Evolutionary conservation across 2,797 vertebrate species (phyloP).

Genomic region (Fundulus diaphanus): DNA sequence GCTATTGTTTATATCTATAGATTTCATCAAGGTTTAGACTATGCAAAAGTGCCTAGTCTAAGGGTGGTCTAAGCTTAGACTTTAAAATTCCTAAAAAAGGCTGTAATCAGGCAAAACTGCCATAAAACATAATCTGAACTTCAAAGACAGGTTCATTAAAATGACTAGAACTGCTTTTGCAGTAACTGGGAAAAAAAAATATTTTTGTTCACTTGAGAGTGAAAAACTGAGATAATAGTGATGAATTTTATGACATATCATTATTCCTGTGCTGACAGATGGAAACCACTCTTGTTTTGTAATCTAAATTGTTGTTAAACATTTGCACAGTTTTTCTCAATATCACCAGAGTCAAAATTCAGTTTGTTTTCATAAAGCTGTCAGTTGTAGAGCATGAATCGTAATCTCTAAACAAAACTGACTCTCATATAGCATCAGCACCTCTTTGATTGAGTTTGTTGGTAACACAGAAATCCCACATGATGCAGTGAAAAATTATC

Average conservation of each 20-base stretch:
- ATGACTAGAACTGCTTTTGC: not conserved
- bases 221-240: not conserved
- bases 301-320: not conserved
- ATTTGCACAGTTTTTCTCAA: not conserved
- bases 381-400: not conserved
- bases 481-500: not conserved
- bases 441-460: not conserved
- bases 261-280: not conserved
- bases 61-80: not conserved
- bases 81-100: not conserved
- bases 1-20: not conserved
- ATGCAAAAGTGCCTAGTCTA: not conserved
- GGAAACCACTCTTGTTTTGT: not conserved
- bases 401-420: not conserved
- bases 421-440: not conserved
- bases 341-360: not conserved
- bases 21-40: too few relatives aligned
- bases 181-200: too few relatives aligned
- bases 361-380: conserved; percentile 1
- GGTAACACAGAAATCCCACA: not conserved
- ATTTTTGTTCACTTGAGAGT: not conserved
- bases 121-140: not conserved
- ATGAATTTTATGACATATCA: not conserved
- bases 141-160: not conserved
- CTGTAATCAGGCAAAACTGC: not conserved